A percentile compares a stretch with the other conserved stretches of the same genome.
These are phyloP conservation scores for Hanleya hanleyi DNA, from an alignment of 2,888 invertebrate genomes.

Conservation along the genomic window DNA sequence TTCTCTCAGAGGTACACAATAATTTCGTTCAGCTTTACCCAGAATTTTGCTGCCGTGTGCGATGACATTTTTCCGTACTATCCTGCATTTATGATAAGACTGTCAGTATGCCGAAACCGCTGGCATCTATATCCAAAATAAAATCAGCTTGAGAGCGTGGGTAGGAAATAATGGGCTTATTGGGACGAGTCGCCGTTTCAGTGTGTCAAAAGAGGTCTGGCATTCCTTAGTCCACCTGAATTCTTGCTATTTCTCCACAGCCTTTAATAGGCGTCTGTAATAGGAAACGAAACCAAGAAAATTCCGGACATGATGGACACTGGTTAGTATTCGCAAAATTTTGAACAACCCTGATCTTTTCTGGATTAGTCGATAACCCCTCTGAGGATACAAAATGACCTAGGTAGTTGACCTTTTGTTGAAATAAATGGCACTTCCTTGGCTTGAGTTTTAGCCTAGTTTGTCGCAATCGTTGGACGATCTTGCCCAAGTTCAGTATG, in stretches of 20 bases:
- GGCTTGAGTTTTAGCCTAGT: background rate
- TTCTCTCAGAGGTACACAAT: conserved; percentile 29
- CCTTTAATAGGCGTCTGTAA: background rate
- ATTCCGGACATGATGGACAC: background rate
- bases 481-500: background rate
- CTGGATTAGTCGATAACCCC: background rate
- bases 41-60: conserved; percentile 24
- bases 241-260: background rate
- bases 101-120: conserved; percentile 6
- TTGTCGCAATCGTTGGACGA: background rate
- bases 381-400: background rate
- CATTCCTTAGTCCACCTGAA: conserved; percentile 76
- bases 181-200: conserved; percentile 16
- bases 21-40: conserved; percentile 22
- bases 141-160: conserved; percentile 2
- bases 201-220: conserved; percentile 21
- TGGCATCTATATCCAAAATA: conserved; percentile 26
- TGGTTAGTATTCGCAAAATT: background rate
- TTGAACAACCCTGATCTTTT: background rate
- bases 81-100: conserved; percentile 28
- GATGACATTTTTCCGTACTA: conserved; percentile 19
- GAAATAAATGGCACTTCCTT: background rate
- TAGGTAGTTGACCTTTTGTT: background rate
- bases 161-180: conserved; percentile 26
- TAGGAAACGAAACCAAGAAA: background rate